phyloP scores from a whole-genome alignment of 2,888 invertebrate genomes.

The Brachylomia viminalis region DNA sequence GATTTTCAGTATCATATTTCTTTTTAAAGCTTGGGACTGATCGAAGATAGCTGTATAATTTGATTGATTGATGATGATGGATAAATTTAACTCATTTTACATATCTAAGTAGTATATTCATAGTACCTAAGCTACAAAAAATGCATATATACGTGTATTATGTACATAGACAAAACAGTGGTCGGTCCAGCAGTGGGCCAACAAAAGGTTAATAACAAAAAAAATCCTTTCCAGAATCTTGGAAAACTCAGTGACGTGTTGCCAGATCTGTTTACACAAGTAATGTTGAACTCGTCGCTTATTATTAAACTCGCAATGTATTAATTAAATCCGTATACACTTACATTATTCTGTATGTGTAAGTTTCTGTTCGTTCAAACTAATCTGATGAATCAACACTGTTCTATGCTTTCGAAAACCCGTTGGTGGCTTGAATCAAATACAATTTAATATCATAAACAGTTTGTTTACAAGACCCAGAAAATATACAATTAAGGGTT shows the following conservation, averaged over 20 bases:
- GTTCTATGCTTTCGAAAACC: conserved; percentile 22
- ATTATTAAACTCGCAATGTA: conserved; percentile 23
- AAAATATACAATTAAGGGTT: neutral
- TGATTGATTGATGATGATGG: neutral
- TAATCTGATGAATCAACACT: conserved; percentile 28
- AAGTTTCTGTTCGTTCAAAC: conserved; percentile 36
- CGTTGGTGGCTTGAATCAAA: conserved; percentile 15
- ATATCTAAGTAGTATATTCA: neutral
- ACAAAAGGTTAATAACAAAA: neutral
- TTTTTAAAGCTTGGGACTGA: neutral
- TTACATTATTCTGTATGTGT: conserved; percentile 9
- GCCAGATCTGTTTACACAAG: conserved; percentile 12
- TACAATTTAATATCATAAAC: conserved; percentile 22
- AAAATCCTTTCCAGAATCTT: neutral
- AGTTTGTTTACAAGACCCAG: neutral
- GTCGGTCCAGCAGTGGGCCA: neutral
- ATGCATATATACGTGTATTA: neutral
- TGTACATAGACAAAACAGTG: neutral
- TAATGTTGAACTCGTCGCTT: conserved; percentile 20
- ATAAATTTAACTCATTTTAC: neutral
- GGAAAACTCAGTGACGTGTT: conserved; percentile 2
- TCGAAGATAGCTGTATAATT: neutral
- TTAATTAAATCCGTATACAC: conserved; percentile 31
- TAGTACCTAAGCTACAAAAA: neutral
- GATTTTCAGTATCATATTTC: neutral